Evolutionary conservation across 2,113 vertebrate genomes (phyloP).

Genomic region (Upupa epops): DNA sequence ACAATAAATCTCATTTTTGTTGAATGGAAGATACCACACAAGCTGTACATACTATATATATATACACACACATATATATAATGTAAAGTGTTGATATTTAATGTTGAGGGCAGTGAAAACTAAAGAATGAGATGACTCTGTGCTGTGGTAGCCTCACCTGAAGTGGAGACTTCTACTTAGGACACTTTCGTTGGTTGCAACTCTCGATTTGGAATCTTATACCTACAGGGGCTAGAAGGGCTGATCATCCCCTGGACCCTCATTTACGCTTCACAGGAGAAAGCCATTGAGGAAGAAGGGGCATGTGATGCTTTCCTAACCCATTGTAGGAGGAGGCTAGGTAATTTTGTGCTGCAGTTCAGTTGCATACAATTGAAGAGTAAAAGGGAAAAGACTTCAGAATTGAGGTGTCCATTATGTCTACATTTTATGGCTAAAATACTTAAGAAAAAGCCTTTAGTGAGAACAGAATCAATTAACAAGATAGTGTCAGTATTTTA

Average conservation of each 20-base stretch:
- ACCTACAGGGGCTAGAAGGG: neutral
- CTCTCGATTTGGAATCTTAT: neutral
- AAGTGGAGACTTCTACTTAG: neutral
- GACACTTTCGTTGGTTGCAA: neutral
- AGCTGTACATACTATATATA: neutral
- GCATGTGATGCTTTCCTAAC: constrained; percentile 17
- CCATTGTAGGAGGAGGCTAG: constrained; percentile 37
- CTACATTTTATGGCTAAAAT: neutral
- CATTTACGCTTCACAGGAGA: constrained; percentile 65
- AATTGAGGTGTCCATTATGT: constrained; percentile 12
- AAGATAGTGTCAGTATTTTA: neutral
- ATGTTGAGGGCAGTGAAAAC: neutral
- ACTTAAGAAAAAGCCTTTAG: neutral
- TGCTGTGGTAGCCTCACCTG: neutral
- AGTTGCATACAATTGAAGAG: neutral
- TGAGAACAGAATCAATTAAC: neutral
- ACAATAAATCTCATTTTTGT: neutral
- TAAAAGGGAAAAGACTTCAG: neutral
- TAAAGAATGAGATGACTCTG: neutral
- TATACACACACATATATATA: neutral
- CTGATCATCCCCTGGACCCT: constrained; percentile 18
- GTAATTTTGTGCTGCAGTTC: constrained; percentile 43
- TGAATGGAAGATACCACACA: neutral
- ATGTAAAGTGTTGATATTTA: neutral
- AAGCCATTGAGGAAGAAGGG: constrained; percentile 32